Evolutionary conservation across 2,113 vertebrate genomes (phyloP), one percentile per base, ranked within the genome.

Genomic region (Microtus pennsylvanicus): DNA sequence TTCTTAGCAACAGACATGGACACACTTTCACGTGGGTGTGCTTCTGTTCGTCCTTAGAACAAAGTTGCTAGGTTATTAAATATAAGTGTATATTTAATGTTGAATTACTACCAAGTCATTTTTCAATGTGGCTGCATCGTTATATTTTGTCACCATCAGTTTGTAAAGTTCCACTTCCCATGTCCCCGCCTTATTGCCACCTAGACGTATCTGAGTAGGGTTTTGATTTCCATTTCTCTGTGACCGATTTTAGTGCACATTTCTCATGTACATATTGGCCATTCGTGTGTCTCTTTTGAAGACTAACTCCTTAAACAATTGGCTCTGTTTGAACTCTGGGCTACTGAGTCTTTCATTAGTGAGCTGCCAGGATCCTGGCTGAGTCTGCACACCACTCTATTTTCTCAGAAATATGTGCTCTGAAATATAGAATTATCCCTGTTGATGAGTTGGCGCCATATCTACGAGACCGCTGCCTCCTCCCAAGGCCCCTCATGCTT

Each of bases 181-280:
- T 6, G 1, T 52, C 24, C 24, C 28, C 7, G 17, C 75, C 11
- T 85, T 3, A 0, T 9, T 52, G 58, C 42, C 58, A 65, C 75
- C 8, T 11, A 50, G 19, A 52, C 1, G 7, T 82, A 19, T 78
- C 75, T 77, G 42, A 85, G 28, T 45, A 3, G 17, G 55, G 7
- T 75, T 87, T 95, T 90, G 63, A 78, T 69, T 74, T 94, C 38
- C 14, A 42, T 93, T 96, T 91, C 12, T 45, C 65, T 81, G 67
- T 72, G n/a, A 70, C n/a, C 75, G 63, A 72, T 82, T 67, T 75
- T 83, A 83, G 67, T 75, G 21, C 70, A 14, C 47, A 83, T 55
- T 11, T 90, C 76, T 50, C 7, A 67, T 69, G 21, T 85, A 13
- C 16, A 75, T 87, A 24, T 82, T 83, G 52, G 35, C 30, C 65